Percentiles rank a stretch among this genome's conserved stretches.
These are phyloP conservation scores for Eristalis arbustorum DNA, from an alignment of 2,888 invertebrate species.

Conservation along the genomic window DNA sequence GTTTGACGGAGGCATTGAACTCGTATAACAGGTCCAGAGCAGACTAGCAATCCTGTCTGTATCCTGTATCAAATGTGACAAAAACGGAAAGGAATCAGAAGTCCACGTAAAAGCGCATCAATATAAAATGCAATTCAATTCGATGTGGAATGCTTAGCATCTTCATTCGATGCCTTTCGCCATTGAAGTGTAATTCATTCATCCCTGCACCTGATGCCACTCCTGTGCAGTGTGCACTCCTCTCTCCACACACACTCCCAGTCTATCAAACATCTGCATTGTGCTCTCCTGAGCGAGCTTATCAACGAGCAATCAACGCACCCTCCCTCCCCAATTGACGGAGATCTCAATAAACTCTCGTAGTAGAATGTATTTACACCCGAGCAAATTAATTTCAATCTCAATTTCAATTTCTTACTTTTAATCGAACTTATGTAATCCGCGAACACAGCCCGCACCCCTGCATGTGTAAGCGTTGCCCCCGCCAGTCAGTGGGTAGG, in stretches of 20 bases:
- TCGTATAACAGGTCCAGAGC: too few relatives aligned
- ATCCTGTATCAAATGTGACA: too few relatives aligned
- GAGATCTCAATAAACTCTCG: slow-evolving; percentile 21
- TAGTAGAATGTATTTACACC: slow-evolving; percentile 16
- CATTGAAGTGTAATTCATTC: too few relatives aligned
- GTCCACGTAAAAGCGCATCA: too few relatives aligned
- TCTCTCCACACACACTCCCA: background rate
- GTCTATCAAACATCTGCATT: background rate
- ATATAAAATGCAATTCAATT: too few relatives aligned
- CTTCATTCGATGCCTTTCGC: too few relatives aligned
- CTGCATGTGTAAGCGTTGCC: slow-evolving; percentile 8
- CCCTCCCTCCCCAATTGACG: background rate
- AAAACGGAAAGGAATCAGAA: too few relatives aligned
- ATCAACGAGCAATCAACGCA: background rate
- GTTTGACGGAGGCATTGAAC: too few relatives aligned
- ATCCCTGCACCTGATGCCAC: too few relatives aligned
- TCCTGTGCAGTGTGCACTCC: too few relatives aligned
- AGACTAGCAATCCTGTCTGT: too few relatives aligned
- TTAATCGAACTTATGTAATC: slow-evolving; percentile 64
- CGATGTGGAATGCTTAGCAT: too few relatives aligned
- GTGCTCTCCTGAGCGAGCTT: background rate
- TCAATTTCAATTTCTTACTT: slow-evolving; percentile 47
- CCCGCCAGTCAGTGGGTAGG: slow-evolving; percentile 27
- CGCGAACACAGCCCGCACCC: background rate
- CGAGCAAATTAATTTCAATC: slow-evolving; percentile 46